A percentile compares a stretch with the other conserved stretches of the same genome.
Evolutionary conservation across 1,140 invertebrate genomes (phyloP).

Genomic region (Eupristina koningsbergeri): DNA sequence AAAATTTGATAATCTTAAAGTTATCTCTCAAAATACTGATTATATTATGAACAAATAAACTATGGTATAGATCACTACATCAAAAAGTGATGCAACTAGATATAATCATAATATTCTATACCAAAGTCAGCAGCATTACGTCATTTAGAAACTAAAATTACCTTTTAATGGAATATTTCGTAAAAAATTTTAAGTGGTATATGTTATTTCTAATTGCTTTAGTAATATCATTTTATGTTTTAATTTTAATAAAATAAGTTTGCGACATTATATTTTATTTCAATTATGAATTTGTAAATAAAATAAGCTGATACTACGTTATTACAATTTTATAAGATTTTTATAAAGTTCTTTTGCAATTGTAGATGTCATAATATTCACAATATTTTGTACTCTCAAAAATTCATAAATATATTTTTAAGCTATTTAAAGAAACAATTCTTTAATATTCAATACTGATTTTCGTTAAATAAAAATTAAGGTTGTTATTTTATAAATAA

Average conservation of each 20-base stretch:
- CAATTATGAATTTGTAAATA: neutral
- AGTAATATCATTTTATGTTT: too few relatives aligned
- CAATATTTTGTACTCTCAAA: neutral
- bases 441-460: conserved; percentile 37
- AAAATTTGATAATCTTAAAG: neutral
- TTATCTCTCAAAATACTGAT: neutral
- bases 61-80: neutral
- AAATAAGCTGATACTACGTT: conserved; percentile 1
- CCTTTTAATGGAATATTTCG: too few relatives aligned
- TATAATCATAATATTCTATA: conserved; percentile 16
- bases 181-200: too few relatives aligned
- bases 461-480: conserved; percentile 8
- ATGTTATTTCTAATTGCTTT: too few relatives aligned
- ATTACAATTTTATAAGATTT: conserved; percentile 26
- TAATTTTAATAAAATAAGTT: too few relatives aligned
- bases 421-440: conserved; percentile 27
- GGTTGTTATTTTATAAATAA: conserved; percentile 23
- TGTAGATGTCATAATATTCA: conserved; percentile 6
- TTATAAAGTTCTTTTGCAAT: neutral
- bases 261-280: too few relatives aligned
- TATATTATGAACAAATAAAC: neutral
- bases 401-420: neutral
- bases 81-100: neutral
- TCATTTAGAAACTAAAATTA: too few relatives aligned
- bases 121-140: conserved; percentile 29